Evolutionary conservation across 2,797 vertebrate genomes (phyloP).

Genomic region (Argyrosomus regius): DNA sequence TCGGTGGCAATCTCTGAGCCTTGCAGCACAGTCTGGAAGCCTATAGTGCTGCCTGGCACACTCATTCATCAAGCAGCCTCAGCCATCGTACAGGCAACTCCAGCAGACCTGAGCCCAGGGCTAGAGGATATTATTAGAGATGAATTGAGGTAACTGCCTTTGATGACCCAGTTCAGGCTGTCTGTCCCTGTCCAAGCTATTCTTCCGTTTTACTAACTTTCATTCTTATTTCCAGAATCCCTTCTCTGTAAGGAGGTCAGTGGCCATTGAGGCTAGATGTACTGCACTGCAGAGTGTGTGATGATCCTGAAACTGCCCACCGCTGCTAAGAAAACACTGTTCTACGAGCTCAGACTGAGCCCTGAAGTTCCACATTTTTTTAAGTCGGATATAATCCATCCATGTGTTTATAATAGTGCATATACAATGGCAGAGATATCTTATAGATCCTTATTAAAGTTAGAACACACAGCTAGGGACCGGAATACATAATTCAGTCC

Average conservation of each 20-base stretch:
- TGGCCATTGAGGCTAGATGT: slow-evolving; percentile 54
- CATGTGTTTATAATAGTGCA: slow-evolving; percentile 14
- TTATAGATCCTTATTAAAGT: slow-evolving; percentile 22
- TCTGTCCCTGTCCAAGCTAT: slow-evolving; percentile 64
- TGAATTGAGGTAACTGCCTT: slow-evolving; percentile 79
- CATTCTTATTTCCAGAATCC: slow-evolving; percentile 56
- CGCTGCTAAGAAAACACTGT: slow-evolving; percentile 11
- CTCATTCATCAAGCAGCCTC: slow-evolving; percentile 81
- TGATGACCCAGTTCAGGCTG: slow-evolving; percentile 81
- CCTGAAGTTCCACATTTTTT: slow-evolving; percentile 33
- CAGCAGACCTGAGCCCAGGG: slow-evolving; percentile 72
- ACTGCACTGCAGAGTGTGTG: slow-evolving; percentile 53
- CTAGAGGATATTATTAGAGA: slow-evolving; percentile 79
- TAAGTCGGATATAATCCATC: slow-evolving; percentile 23
- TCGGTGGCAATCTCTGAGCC: slow-evolving; percentile 71
- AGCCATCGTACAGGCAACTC: slow-evolving; percentile 73
- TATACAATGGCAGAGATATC: slow-evolving; percentile 13
- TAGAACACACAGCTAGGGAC: slow-evolving; percentile 25
- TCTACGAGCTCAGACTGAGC: slow-evolving; percentile 7
- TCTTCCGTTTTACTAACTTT: slow-evolving; percentile 66
- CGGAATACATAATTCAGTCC: slow-evolving; percentile 45
- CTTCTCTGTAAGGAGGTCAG: slow-evolving; percentile 70
- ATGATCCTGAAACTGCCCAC: slow-evolving; percentile 45
- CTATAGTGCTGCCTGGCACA: slow-evolving; percentile 63
- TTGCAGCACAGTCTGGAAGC: slow-evolving; percentile 54